Evolutionary conservation across 2,113 vertebrate genomes (phyloP).

Genomic region (Opisthocomus hoazin): DNA sequence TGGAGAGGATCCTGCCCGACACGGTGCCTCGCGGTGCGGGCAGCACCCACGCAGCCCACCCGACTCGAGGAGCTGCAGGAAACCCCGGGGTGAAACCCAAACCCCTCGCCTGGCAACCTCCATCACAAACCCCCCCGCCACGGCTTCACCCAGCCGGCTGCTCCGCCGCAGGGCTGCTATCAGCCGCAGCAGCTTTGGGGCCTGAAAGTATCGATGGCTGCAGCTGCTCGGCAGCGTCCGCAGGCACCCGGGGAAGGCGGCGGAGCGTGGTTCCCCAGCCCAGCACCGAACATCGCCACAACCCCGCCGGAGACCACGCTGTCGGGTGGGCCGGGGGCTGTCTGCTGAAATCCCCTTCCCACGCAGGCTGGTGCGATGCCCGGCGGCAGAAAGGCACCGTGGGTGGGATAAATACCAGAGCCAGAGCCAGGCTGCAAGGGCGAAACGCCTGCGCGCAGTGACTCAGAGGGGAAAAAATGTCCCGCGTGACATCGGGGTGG

Average conservation of each 20-base stretch:
- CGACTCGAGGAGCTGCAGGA: accelerated
- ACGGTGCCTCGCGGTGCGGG: accelerated
- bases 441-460: not conserved
- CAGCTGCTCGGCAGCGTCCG: not conserved
- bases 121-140: not conserved
- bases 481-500: accelerated
- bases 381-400: accelerated
- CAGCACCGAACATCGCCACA: accelerated
- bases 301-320: accelerated
- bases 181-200: not conserved
- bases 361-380: not conserved
- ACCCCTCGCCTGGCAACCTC: not conserved
- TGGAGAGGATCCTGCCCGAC: not conserved
- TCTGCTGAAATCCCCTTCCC: not conserved
- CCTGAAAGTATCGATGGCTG: not conserved
- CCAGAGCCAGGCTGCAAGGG: not conserved
- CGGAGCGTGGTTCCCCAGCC: not conserved
- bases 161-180: not conserved
- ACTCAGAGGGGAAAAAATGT: not conserved
- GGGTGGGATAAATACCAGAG: not conserved
- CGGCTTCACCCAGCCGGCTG: accelerated
- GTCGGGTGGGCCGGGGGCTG: accelerated
- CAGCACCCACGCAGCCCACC: not conserved
- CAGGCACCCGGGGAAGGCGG: not conserved
- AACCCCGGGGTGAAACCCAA: accelerated